Percentiles rank a stretch among this genome's conserved stretches.
Evolutionary conservation across 53 echinoderm and acorn worm genomes (phyloP).

Genomic region (Mesocentrotus franciscanus): DNA sequence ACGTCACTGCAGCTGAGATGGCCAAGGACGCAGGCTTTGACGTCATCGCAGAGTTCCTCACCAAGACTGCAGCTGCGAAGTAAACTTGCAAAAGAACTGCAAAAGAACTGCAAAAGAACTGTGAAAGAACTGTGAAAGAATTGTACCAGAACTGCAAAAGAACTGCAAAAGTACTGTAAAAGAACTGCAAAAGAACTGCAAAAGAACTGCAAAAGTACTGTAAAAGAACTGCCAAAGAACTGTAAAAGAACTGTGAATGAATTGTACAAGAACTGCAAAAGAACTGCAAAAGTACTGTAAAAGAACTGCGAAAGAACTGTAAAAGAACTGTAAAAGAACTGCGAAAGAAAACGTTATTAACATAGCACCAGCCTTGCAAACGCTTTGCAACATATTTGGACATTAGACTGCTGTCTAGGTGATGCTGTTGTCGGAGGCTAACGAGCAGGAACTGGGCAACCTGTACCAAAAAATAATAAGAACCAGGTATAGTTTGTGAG

Average conservation of each 20-base stretch:
- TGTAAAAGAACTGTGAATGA: no score
- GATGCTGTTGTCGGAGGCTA: background rate
- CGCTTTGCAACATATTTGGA: background rate
- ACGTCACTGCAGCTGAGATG: slow-evolving; percentile 64
- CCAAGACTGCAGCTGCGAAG: background rate
- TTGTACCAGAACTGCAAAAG: no score
- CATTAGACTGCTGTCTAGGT: background rate
- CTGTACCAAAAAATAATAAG: background rate
- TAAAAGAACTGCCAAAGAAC: background rate
- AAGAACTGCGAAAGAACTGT: no score
- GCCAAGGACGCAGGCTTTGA: slow-evolving; percentile 63
- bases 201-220: no score
- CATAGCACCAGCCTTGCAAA: background rate
- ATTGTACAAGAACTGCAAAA: no score
- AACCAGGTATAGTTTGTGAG: background rate
- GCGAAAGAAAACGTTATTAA: no score
- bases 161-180: no score
- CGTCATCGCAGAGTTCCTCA: slow-evolving; percentile 59
- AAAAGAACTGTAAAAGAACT: no score
- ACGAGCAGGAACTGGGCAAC: background rate
- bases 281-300: no score
- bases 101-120: background rate
- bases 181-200: no score
- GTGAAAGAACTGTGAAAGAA: no score
- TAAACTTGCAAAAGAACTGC: background rate